phyloP scores from a whole-genome alignment of 2,113 vertebrate genomes.

The Phyllostomus hastatus region DNA sequence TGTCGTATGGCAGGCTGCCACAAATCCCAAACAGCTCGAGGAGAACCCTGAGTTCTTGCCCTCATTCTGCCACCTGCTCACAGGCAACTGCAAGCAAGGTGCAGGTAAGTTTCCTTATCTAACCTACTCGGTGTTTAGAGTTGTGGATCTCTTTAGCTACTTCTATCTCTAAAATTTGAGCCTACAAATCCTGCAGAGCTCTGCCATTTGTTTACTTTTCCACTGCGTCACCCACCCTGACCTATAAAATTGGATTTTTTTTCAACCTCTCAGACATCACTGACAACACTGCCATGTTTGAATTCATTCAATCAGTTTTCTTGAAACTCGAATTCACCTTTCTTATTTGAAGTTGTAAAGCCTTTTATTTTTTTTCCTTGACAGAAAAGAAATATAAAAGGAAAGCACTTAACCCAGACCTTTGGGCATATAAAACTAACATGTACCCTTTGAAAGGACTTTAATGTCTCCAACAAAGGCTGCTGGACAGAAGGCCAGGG shows the following conservation, averaged over 20 bases:
- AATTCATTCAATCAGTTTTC: slow-evolving; percentile 48
- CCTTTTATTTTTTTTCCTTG: neutral
- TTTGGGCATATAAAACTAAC: neutral
- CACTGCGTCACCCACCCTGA: neutral
- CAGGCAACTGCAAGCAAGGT: neutral
- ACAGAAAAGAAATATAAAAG: slow-evolving; percentile 47
- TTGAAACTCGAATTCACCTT: slow-evolving; percentile 33
- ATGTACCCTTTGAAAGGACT: neutral
- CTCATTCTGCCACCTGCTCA: neutral
- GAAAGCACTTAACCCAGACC: slow-evolving; percentile 38
- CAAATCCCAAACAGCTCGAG: neutral
- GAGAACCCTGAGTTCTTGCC: neutral
- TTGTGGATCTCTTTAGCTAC: neutral
- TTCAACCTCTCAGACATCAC: slow-evolving; percentile 7
- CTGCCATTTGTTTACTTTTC: slow-evolving; percentile 37
- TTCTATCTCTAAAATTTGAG: neutral
- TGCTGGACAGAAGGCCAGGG: neutral
- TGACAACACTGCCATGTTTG: neutral
- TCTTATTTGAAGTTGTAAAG: slow-evolving; percentile 35
- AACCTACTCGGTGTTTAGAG: neutral
- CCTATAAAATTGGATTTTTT: slow-evolving; percentile 44
- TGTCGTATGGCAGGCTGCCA: neutral
- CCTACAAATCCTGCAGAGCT: neutral
- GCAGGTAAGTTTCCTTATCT: neutral
- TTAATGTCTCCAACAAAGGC: neutral